Base-by-base conservation (phyloP, 1,140 invertebrate species). In the Diploscapter pachys region DNA sequence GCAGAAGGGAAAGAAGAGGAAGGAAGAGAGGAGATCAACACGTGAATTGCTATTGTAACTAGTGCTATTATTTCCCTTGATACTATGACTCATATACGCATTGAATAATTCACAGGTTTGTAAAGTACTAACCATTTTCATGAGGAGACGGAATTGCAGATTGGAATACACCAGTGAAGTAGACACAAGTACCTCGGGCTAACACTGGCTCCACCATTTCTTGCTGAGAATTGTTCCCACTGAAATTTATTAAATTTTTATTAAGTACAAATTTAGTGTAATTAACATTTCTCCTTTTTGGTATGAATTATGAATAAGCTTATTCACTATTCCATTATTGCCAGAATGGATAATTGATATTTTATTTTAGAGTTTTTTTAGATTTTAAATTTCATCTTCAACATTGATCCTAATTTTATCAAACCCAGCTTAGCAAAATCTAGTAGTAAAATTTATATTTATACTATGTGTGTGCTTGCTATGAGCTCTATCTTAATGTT, bases 171-270 rank as follows among this genome's bases (percentile, higher is more conserved):
- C 81, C 81, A 57, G 85, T 76, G 5, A 81, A 74, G 48, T 72
- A 67, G 51, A 85, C 83, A 72, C 83, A 85, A 70, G 85, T 81
- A 13, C 81, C 81, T 70, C 72, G 70, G 51, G 81, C 81, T 11
- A 76, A 31, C 13, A 83, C 80, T 4, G 81, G 81, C 72, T 83
- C 76, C 53, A 83, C 77, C 8, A 9, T n/a, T 51, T 68, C 66
- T 48, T 51, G 66, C 48, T 52, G 9, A 52, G 53, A 55, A 9
- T 9, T 68, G 66, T 6, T 55, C 5, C 66, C 66, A 52, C 66
- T 68, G 66, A 68, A 68, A 68, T 13, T 8, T n/a, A 31, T 31
- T 31, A 31, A 31, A 31, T 31, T 31, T 31, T 31, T 31, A 1
- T 31, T 31, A 31, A 31, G 31, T 31, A 31, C 31, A 31, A 31